These are phyloP conservation scores for Ceratitis capitata DNA, from an alignment of 1,140 invertebrate species.

Conservation along the genomic window DNA sequence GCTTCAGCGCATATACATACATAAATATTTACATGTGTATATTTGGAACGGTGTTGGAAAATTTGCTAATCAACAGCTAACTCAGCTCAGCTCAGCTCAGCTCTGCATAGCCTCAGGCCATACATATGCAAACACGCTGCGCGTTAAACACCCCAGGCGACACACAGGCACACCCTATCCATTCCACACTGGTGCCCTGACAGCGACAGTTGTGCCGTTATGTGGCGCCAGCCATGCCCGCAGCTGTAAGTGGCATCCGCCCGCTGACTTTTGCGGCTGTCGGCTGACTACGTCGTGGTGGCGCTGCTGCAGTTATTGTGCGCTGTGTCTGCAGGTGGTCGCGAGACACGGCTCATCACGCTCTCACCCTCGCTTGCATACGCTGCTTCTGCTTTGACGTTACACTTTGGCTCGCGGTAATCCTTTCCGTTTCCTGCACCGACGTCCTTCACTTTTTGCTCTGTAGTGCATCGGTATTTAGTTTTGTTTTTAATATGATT, in stretches of 20 bases:
- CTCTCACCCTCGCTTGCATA: neutral
- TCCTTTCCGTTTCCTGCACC: neutral
- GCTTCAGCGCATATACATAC: neutral
- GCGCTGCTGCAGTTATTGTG: neutral
- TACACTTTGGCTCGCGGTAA: neutral
- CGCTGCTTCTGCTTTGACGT: too few species aligned
- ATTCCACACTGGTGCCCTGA: neutral
- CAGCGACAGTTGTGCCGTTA: neutral
- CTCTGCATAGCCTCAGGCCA: neutral
- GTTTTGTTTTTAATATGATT: neutral
- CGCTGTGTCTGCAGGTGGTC: neutral
- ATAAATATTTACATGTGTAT: neutral
- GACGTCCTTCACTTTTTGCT: neutral
- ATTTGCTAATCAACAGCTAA: constrained; percentile 2
- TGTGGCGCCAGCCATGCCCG: neutral
- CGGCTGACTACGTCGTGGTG: too few species aligned
- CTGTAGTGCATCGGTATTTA: neutral
- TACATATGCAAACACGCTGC: neutral
- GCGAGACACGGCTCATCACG: neutral
- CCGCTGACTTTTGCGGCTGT: constrained; percentile 3
- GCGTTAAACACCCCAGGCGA: neutral
- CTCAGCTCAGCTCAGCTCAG: neutral
- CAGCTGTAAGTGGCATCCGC: neutral
- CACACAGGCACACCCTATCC: neutral
- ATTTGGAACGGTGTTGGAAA: neutral